phyloP scores from a whole-genome alignment of 1,140 invertebrate genomes.

The Papilio helenus region DNA sequence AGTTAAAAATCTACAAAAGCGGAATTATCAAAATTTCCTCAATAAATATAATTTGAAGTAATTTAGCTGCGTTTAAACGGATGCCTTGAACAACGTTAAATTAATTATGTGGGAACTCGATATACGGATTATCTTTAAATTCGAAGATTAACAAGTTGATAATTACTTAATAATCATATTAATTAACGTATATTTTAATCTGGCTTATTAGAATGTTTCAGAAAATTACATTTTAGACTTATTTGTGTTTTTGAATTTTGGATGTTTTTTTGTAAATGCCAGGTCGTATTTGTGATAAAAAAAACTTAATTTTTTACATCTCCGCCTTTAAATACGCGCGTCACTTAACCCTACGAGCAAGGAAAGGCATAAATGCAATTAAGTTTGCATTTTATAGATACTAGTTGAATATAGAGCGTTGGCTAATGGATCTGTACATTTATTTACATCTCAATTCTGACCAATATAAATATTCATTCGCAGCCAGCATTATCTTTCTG shows the following conservation, averaged over 20 bases:
- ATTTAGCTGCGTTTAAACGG: conserved; percentile 1
- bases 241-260: neutral
- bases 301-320: conserved; percentile 1
- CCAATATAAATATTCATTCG: conserved; percentile 75
- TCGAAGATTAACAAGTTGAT: conserved; percentile 13
- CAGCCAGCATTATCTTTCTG: conserved; percentile 64
- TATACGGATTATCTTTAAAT: neutral
- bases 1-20: conserved; percentile 12
- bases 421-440: conserved; percentile 75
- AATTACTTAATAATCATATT: conserved; percentile 18
- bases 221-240: neutral
- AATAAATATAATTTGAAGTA: conserved; percentile 5
- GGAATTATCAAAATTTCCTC: conserved; percentile 17
- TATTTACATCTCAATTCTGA: conserved; percentile 77
- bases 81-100: conserved; percentile 6
- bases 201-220: neutral
- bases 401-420: conserved; percentile 63
- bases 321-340: conserved; percentile 38
- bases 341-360: conserved; percentile 40
- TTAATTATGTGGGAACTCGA: conserved; percentile 22
- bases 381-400: conserved; percentile 56
- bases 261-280: neutral
- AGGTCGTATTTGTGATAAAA: neutral
- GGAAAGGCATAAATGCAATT: conserved; percentile 56
- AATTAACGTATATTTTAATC: neutral